These are phyloP conservation scores for Drosophila lutescens DNA, from an alignment of 2,888 invertebrate genomes.

Conservation along the genomic window DNA sequence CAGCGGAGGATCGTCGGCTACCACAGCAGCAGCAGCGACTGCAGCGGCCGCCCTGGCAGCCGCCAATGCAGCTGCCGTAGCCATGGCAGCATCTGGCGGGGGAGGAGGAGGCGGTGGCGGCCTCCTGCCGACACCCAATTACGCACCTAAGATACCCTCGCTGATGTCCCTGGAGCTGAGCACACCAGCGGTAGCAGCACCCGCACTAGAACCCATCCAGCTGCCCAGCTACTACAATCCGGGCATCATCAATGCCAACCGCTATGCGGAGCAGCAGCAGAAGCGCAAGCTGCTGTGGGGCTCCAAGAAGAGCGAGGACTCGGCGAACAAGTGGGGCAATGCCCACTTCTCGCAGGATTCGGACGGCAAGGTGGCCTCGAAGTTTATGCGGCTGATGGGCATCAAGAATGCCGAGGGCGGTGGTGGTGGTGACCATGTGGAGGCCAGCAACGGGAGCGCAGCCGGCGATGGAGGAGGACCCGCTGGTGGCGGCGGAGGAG, in stretches of 20 bases:
- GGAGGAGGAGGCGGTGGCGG: constrained; percentile 53
- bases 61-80: no score
- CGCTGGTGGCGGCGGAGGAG: not conserved
- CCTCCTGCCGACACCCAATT: constrained; percentile 66
- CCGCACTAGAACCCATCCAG: constrained; percentile 55
- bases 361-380: constrained; percentile 96
- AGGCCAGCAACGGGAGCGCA: constrained; percentile 31
- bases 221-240: constrained; percentile 91
- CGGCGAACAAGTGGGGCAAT: constrained; percentile 89
- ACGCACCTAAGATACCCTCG: constrained; percentile 69
- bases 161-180: constrained; percentile 71
- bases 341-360: constrained; percentile 95
- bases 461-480: not conserved
- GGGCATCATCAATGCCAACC: constrained; percentile 89
- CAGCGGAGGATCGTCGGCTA: not conserved
- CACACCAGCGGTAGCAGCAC: constrained; percentile 34
- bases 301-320: constrained; percentile 87
- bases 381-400: constrained; percentile 98
- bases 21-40: constrained; percentile 14
- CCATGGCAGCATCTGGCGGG: constrained; percentile 8
- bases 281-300: constrained; percentile 97
- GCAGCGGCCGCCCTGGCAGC: not conserved
- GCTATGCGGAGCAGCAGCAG: constrained; percentile 94
- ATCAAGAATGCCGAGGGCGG: constrained; percentile 85
- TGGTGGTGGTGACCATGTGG: not conserved